Evolutionary conservation across 1,140 invertebrate species (phyloP), one percentile per base, ranked within the genome.

Genomic region (Arctopsyche grandis): DNA sequence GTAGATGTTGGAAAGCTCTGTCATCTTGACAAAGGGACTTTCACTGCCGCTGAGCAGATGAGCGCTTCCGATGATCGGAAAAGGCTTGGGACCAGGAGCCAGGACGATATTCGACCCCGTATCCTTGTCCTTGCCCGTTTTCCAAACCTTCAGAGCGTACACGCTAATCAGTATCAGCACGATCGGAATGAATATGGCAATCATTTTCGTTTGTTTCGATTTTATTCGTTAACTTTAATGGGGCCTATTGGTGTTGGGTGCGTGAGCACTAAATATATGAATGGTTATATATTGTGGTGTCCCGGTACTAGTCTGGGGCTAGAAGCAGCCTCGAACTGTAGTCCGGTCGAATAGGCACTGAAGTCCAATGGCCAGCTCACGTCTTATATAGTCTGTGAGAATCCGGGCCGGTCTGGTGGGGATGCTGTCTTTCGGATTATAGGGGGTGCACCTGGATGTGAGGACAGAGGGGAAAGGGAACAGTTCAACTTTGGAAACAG

Each of bases 21-120:
- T 92, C 83, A 96, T 94, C 0, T 91, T 92, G 75, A 93, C 89
- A 83, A 95, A 95, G 0, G 94, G 93, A 3, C 91, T 93, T 14
- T 90, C 89, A 79, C 91, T 87, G 58, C 89, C 89, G 0, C 90
- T 91, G 24, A 96, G 85, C 26, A 92, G 87, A 84, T 93, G 91
- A 66, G 95, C 86, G 84, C 91, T 92, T 4, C 94, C 95, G 56
- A 95, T 87, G 9, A 95, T 77, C 0, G 94, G 94, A 86, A 91
- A 91, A 5, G 91, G 89, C n/a, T 84, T 85, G 0, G 93, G 93
- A 0, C 93, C 93, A 10, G 91, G 91, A 92, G 14, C 90, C 0
- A 91, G 88, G 63, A 78, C 80, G 84, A 85, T 16, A 16, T 21
- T 43, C 56, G 10, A 29, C n/a, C n/a, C n/a, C 21, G 1, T 52